Base-by-base conservation (phyloP, 2,888 invertebrate genomes). In the Drosophila helvetica region DNA sequence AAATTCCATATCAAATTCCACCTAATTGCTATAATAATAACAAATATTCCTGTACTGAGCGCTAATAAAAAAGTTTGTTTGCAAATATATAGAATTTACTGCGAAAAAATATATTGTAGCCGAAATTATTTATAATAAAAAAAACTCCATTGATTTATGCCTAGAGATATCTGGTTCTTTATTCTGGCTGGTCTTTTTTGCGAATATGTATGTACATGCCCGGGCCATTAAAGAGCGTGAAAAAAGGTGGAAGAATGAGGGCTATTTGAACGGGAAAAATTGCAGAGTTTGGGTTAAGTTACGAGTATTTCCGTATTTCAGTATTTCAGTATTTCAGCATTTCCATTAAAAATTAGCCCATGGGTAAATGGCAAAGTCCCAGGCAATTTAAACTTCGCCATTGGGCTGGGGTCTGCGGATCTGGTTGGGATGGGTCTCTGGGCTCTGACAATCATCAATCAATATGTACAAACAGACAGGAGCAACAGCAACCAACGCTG, bases 341-440 rank as follows among this genome's bases (percentile, higher is more conserved):
- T 86, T 86, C 80, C 80, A 83, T 82, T 81, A 82, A 77, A 81
- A 81, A 86, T 86, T 82, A 70, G 86, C 83, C 77, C 66, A 30
- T 53, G 62, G 77, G 22, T 52, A 47, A 38, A 38, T 17, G 61
- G 27, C 65, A 42, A 48, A 33, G 58, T 64, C 52, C 65, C 70
- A 64, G 69, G 71, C 80, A 86, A 81, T 81, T 86, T 81, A 80
- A 81, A 81, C 80, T 81, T 81, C 80, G 72, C 60, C 70, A 43
- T 57, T 27, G 63, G 47, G 12, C 1, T 10, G 27, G 47, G 5
- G 38, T 7, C 30, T 53, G 47, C 0, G 15, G 52, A 15, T 61
- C 18, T 33, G 43, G 73, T 33, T 33, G 63, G 47, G 56, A 47
- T 33, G 70, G 59, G 46, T 47, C 30, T 69, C 52, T 3, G 38